phyloP scores from a whole-genome alignment of 2,113 vertebrate species.

The Rhizomys pruinosus region DNA sequence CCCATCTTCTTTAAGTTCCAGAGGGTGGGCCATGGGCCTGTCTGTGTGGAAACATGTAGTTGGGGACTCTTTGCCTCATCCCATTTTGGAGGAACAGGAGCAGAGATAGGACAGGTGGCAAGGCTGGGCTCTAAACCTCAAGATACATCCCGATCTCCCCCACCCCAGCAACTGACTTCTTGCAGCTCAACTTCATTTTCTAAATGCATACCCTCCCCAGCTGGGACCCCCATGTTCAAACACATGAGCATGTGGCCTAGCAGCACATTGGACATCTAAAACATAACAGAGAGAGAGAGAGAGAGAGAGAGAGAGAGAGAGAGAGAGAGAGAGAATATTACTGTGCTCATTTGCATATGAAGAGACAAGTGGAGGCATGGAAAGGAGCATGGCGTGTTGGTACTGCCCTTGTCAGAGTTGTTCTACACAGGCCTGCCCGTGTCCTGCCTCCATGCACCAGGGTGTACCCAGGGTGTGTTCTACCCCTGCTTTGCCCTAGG shows the following conservation, averaged over 20 bases:
- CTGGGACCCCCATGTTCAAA: not conserved
- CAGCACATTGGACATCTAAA: too few species aligned
- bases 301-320: too few species aligned
- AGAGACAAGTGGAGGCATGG: not conserved
- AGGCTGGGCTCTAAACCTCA: not conserved
- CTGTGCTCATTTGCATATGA: not conserved
- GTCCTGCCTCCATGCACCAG: not conserved
- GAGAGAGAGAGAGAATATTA: too few species aligned
- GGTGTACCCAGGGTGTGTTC: not conserved
- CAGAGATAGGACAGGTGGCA: not conserved
- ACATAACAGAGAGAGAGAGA: too few species aligned
- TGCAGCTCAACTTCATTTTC: not conserved
- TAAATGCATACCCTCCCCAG: not conserved
- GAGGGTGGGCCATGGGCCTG: accelerated
- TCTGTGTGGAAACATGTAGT: too few species aligned
- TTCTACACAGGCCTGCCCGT: accelerated
- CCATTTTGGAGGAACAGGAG: not conserved
- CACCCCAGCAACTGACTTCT: not conserved
- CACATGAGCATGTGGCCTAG: too few species aligned
- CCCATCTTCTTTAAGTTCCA: not conserved
- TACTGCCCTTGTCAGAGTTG: accelerated
- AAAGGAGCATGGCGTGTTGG: too few species aligned
- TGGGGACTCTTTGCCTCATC: not conserved
- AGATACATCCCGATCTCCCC: not conserved
- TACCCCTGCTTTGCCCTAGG: not conserved